These are phyloP conservation scores for Cyphotilapia sp. DNA, from an alignment of 2,113 vertebrate genomes.

Conservation along the genomic window DNA sequence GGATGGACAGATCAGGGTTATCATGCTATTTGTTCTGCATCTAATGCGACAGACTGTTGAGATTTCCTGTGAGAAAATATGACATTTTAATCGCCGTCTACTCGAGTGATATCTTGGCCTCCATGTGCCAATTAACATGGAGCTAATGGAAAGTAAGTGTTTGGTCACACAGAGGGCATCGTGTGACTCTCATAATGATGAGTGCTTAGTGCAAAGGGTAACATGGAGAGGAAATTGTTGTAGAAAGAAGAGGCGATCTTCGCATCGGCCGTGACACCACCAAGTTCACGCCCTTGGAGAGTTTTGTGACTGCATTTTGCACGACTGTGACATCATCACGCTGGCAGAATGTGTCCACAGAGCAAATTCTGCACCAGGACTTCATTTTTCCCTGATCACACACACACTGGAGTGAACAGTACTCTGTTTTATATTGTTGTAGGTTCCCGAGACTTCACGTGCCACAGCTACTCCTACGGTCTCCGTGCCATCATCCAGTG, in stretches of 20 bases:
- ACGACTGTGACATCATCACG: neutral
- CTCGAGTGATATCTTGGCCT: neutral
- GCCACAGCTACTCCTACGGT: slow-evolving; percentile 91
- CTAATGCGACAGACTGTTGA: neutral
- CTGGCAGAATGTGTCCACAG: neutral
- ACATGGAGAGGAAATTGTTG: neutral
- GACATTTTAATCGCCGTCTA: slow-evolving; percentile 9
- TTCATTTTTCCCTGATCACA: neutral
- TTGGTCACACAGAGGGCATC: slow-evolving; percentile 3
- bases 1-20: neutral
- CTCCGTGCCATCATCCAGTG: slow-evolving; percentile 95
- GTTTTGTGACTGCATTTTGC: neutral
- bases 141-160: slow-evolving; percentile 40
- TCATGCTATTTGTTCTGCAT: neutral
- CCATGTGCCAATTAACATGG: slow-evolving; percentile 9
- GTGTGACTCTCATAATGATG: slow-evolving; percentile 18
- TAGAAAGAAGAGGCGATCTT: neutral
- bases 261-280: neutral
- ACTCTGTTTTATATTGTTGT: neutral
- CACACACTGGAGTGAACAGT: neutral
- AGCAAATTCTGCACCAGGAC: neutral
- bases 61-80: neutral
- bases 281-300: neutral
- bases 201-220: neutral
- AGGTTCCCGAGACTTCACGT: slow-evolving; percentile 52